A percentile compares a stretch with the other conserved stretches of the same genome.
Conservation (phyloP, 2,888 invertebrate genomes). For the Neuroscelio doddi region DNA sequence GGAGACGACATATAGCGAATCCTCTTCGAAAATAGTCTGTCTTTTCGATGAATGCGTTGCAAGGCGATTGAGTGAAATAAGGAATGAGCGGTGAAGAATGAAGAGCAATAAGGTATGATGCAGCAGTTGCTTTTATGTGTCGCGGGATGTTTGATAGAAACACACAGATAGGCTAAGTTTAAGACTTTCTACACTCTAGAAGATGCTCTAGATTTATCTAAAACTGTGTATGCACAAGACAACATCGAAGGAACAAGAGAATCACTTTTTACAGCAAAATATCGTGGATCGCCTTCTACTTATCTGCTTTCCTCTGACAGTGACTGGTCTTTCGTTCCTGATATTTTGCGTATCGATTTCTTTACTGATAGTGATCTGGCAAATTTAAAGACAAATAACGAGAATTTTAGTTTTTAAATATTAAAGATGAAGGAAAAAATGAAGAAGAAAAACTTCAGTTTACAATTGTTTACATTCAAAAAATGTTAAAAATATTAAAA, state of each 20-base stretch:
- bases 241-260: conserved; percentile 60
- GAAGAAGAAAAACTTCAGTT: neutral
- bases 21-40: neutral
- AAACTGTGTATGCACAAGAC: conserved; percentile 57
- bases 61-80: conserved; percentile 24
- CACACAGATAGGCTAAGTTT: conserved; percentile 25
- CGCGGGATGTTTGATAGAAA: conserved; percentile 23
- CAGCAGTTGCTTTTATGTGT: conserved; percentile 32
- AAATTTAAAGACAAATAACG: conserved; percentile 6
- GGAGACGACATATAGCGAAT: neutral
- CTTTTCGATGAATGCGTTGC: neutral
- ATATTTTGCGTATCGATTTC: conserved; percentile 13
- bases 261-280: conserved; percentile 53
- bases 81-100: conserved; percentile 32
- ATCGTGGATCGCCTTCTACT: conserved; percentile 54
- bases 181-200: conserved; percentile 52
- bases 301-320: conserved; percentile 55
- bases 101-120: conserved; percentile 28
- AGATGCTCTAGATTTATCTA: conserved; percentile 58
- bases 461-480: too few species aligned
- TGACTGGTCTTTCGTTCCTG: conserved; percentile 17
- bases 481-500: too few species aligned
- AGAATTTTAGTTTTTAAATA: too few species aligned
- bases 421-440: conserved; percentile 1
- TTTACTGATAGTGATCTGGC: conserved; percentile 23